Evolutionary conservation across 2,113 vertebrate genomes (phyloP).

Genomic region (Salvelinus sp.): DNA sequence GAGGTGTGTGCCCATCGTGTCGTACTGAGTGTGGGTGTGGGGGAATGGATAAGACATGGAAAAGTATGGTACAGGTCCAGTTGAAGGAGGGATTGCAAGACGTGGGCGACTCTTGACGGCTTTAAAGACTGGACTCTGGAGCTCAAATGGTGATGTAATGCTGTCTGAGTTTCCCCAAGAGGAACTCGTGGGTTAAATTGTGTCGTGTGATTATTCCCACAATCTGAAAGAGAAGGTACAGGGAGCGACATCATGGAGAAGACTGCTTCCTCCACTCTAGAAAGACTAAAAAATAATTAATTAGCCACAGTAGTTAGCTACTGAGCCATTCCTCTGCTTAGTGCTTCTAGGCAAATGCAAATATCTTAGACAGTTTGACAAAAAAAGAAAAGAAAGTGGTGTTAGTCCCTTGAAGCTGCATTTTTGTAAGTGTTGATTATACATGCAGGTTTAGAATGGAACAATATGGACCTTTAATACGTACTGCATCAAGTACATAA

Average conservation of each 20-base stretch:
- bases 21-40: neutral
- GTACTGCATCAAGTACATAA: neutral
- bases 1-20: neutral
- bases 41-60: neutral
- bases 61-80: neutral
- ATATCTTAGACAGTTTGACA: neutral
- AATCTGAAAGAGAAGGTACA: constrained; percentile 74
- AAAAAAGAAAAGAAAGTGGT: neutral
- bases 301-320: neutral
- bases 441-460: neutral
- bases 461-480: too few species aligned
- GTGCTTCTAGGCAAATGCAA: constrained; percentile 2
- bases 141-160: constrained; percentile 90
- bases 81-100: neutral
- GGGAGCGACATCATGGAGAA: neutral
- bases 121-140: neutral
- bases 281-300: neutral
- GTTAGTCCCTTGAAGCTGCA: neutral
- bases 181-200: constrained; percentile 91
- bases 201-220: constrained; percentile 96
- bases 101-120: constrained; percentile 11
- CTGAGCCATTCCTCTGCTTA: neutral
- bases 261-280: neutral
- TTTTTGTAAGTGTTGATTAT: neutral
- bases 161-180: constrained; percentile 87